Base-by-base conservation (phyloP, 1,140 invertebrate species). In the Platorchestia sp. region DNA sequence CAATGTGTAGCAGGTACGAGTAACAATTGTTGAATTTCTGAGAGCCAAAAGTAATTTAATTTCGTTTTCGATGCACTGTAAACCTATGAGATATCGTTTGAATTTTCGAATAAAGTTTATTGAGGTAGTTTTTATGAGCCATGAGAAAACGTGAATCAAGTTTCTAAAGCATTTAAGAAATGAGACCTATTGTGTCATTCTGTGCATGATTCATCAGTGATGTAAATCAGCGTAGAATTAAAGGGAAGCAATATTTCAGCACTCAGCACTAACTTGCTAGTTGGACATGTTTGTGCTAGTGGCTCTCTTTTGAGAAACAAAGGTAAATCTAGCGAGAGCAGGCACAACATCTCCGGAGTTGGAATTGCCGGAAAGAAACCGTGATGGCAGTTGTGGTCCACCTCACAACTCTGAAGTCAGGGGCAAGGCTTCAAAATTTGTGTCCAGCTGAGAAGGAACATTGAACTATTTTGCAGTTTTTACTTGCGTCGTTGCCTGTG, bases 401-500 rank as follows among this genome's bases (percentile, higher is more conserved):
- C 59, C 59, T 22, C 59, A 75, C 59, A 36, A 75, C 59, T 75
- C 27, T 75, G 59, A 75, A 22, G 59, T 75, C 59, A 36, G 14
- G 3, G 87, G 41, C 91, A 47, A 45, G 45, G 43, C 40, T 93
- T 47, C 91, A 93, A 47, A 93, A 93, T 45, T 93, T 93, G 91
- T 93, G 91, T 93, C 91, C 91, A 44, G 43, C 43, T 1, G 44
- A 16, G 41, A 45, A 44, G 41, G 45, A 93, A 93, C 91, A 93
- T 27, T 93, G 91, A 47, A 45, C 44, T 47, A 93, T 44, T 93
- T 93, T 93, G 91, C 43, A n/a, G 41, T 93, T 93, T 93, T 93
- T 93, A 93, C 44, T 45, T 40, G 91, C 45, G 91, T 93, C 43
- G 43, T 44, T 93, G 91, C 43, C 45, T 45, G 91, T 93, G 91